Evolutionary conservation across 2,888 invertebrate species (phyloP), one percentile per base, ranked within the genome.

Genomic region (Aphrophora alni): DNA sequence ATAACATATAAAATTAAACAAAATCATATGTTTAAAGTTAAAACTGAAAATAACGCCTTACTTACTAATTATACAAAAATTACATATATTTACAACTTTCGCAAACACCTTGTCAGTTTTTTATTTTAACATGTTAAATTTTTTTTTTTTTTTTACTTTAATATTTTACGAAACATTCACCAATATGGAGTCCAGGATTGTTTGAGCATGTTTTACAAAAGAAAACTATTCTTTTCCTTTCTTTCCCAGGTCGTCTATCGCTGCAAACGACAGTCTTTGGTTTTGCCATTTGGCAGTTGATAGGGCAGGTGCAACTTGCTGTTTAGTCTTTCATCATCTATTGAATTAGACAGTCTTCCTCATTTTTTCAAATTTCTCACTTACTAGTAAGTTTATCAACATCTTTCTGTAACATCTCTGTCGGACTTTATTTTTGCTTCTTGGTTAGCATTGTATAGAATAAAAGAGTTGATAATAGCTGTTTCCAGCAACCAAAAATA

Each of bases 181-280:
- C n/a, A n/a, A n/a, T n/a, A n/a, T n/a, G n/a, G n/a, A n/a, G n/a
- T n/a, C n/a, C n/a, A n/a, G n/a, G n/a, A n/a, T n/a, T n/a, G n/a
- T n/a, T n/a, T n/a, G n/a, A n/a, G n/a, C n/a, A n/a, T n/a, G n/a
- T n/a, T n/a, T n/a, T n/a, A n/a, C n/a, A n/a, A n/a, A n/a, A 69
- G 26, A 33, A 69, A 17, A 33, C 21, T 17, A 14, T 78, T 70
- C 81, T 27, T 77, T 75, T 69, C 70, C 73, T 80, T 75, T 44
- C 77, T 72, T 38, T 25, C 25, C 14, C 68, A 21, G 38, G 17
- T 14, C 28, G 12, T 38, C 78, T n/a, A 17, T 76, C 68, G 27
- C 76, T 76, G 68, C 77, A 77, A 12, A 69, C 70, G 1, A 69
- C 77, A 77, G 70, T 69, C 68, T 33, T 77, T 77, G 17, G 69